These are phyloP conservation scores for Characodon lateralis DNA, from an alignment of 2,797 vertebrate species.

Conservation along the genomic window DNA sequence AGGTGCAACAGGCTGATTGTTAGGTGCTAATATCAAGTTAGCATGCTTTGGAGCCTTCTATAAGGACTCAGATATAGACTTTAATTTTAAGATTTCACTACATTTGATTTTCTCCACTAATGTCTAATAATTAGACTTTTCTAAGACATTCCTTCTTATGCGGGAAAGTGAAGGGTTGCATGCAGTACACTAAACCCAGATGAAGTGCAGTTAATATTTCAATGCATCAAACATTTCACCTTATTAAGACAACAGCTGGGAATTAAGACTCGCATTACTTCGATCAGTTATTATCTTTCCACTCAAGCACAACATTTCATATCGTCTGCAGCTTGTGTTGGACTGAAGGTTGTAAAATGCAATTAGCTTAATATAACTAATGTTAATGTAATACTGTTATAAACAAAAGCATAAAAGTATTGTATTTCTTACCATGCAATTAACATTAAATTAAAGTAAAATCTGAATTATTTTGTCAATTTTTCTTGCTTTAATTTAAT, in stretches of 20 bases:
- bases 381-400: neutral
- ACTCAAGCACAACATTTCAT: neutral
- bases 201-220: constrained; percentile 3
- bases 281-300: neutral
- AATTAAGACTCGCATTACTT: neutral
- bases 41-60: no score
- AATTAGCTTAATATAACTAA: neutral
- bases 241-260: constrained; percentile 6
- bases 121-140: no score
- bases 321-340: neutral
- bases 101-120: no score
- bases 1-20: no score
- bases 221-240: constrained; percentile 3
- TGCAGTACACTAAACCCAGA: constrained; percentile 5
- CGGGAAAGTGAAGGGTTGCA: neutral
- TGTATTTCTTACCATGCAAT: neutral
- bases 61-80: neutral
- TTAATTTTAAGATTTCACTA: neutral
- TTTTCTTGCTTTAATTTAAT: neutral
- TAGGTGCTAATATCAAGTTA: no score
- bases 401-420: neutral
- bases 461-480: neutral
- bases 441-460: neutral
- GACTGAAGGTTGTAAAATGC: neutral
- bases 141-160: neutral